Conservation (phyloP, 2,113 vertebrate species). For the Butorides virescens region DNA sequence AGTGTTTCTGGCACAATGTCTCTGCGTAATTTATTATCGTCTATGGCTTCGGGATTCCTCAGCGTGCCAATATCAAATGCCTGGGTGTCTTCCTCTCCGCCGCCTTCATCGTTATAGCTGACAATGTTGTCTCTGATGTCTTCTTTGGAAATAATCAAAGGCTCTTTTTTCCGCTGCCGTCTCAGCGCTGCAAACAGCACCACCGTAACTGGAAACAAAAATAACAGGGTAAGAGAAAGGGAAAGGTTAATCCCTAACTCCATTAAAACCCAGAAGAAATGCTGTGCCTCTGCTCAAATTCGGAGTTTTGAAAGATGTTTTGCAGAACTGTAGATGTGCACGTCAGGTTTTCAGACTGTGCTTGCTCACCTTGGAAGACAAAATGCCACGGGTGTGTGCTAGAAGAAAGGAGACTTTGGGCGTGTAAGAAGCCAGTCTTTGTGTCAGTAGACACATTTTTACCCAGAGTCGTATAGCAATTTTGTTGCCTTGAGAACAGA, state of each 20-base stretch:
- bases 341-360: not conserved
- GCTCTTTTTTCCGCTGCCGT: conserved; percentile 92
- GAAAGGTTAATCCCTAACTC: conserved; percentile 50
- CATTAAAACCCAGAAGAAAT: not conserved
- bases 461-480: not conserved
- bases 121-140: conserved; percentile 97
- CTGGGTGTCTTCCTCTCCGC: conserved; percentile 97
- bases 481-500: not conserved
- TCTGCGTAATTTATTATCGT: conserved; percentile 88
- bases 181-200: conserved; percentile 91
- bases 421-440: not conserved
- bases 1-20: conserved; percentile 91
- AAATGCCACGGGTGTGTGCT: not conserved
- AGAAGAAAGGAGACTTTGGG: conserved; percentile 1
- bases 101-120: conserved; percentile 96
- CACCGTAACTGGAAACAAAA: conserved; percentile 85
- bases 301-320: not conserved
- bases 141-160: conserved; percentile 97
- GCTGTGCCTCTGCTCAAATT: not conserved
- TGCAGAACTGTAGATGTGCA: not conserved
- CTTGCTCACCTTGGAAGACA: not conserved
- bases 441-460: not conserved
- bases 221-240: conserved; percentile 4
- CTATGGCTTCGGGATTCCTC: conserved; percentile 92
- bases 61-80: conserved; percentile 95